Evolutionary conservation across 2,113 vertebrate genomes (phyloP).

Genomic region (Sinosuthora webbiana): DNA sequence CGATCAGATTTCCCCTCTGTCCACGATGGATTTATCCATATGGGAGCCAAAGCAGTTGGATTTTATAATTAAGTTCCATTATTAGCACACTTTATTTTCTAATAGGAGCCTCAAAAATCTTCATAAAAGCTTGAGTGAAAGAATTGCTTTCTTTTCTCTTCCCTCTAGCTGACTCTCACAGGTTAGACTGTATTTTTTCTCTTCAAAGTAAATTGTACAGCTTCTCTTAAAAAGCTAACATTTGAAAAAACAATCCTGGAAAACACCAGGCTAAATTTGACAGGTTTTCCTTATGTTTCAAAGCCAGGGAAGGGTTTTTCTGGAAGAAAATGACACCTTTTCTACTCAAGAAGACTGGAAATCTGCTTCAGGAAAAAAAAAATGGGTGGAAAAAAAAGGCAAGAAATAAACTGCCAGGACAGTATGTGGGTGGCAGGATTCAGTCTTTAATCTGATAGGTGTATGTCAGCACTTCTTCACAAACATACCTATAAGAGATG

Average conservation of each 20-base stretch:
- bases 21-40: neutral
- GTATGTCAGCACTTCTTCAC: neutral
- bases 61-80: neutral
- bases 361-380: neutral
- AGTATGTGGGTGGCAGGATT: neutral
- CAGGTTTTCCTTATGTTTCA: neutral
- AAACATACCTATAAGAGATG: neutral
- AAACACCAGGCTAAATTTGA: slow-evolving; percentile 8
- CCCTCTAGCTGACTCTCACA: slow-evolving; percentile 14
- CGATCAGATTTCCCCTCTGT: neutral
- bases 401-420: neutral
- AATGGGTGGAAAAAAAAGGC: fast-evolving
- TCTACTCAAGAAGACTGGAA: neutral
- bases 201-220: neutral
- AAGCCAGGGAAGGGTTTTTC: neutral
- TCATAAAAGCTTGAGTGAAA: neutral
- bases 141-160: slow-evolving; percentile 27
- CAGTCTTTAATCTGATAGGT: neutral
- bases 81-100: neutral
- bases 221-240: neutral
- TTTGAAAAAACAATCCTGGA: neutral
- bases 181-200: neutral
- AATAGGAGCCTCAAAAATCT: neutral
- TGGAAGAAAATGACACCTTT: neutral
- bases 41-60: neutral